Base-by-base conservation (phyloP, 2,888 invertebrate genomes). In the Phymatocera aterrima region DNA sequence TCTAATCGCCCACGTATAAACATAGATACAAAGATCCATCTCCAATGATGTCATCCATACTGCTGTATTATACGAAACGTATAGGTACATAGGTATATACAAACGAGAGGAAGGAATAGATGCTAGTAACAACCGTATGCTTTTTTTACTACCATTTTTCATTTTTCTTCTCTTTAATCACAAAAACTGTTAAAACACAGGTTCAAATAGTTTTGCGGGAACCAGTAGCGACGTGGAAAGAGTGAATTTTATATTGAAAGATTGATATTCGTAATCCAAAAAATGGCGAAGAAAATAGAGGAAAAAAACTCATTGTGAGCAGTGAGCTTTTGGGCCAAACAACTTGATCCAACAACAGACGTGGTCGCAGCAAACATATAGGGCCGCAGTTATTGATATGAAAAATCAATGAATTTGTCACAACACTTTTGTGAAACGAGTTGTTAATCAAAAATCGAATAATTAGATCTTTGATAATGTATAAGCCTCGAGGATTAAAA, bases 21-120 rank as follows among this genome's bases (percentile, higher is more conserved):
- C n/a, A n/a, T n/a, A 51, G 34, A 72, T 51, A 34, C 43, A 72
- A 31, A 34, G 72, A 72, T 72, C 51, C 51, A 72, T 51, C 34
- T 21, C 31, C 34, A 72, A 48, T 75, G 75, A 75, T 60, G 75
- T 75, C 75, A 75, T 75, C 24, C 75, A 40, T 21, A 37, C 54
- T 57, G 40, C 57, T 75, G 60, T 34, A 57, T 37, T 28, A 75
- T 43, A 60, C 60, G 34, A 60, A 60, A 34, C 75, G n/a, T n/a
- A n/a, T n/a, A n/a, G n/a, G n/a, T n/a, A n/a, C n/a, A n/a, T n/a
- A n/a, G n/a, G n/a, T n/a, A n/a, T n/a, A n/a, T n/a, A n/a, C n/a
- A n/a, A n/a, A n/a, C n/a, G n/a, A n/a, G n/a, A n/a, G n/a, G n/a
- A n/a, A n/a, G n/a, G 57, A 75, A 57, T 75, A 48, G 57, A 57